Evolutionary conservation across 2,888 invertebrate genomes (phyloP).

Genomic region (Drosophila rellima): DNA sequence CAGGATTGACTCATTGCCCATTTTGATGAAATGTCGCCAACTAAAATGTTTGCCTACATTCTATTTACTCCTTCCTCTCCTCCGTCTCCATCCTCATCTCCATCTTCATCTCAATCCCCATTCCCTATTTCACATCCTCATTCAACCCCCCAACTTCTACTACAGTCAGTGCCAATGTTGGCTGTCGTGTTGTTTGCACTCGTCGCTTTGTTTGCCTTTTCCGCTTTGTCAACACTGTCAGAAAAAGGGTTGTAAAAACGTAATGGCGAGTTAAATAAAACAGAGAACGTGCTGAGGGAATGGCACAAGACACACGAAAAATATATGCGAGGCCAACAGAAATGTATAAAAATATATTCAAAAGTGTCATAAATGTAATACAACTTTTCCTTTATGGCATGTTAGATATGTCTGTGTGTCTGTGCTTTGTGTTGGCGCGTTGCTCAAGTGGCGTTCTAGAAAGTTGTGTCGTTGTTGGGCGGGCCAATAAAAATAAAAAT

Average conservation of each 20-base stretch:
- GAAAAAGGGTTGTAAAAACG: constrained; percentile 79
- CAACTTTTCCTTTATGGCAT: constrained; percentile 74
- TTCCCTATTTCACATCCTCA: no score
- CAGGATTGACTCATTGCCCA: constrained; percentile 74
- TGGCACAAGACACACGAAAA: constrained; percentile 33
- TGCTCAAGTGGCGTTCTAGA: constrained; percentile 68
- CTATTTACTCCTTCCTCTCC: neutral
- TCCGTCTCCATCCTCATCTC: neutral
- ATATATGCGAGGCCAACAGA: constrained; percentile 66
- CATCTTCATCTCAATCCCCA: neutral
- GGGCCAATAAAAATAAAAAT: constrained; percentile 77
- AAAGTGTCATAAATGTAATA: constrained; percentile 81
- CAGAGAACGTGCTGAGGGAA: constrained; percentile 68
- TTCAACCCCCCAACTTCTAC: neutral
- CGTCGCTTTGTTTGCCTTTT: constrained; percentile 75
- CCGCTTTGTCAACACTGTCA: constrained; percentile 74
- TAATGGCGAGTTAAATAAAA: constrained; percentile 81
- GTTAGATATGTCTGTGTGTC: constrained; percentile 18
- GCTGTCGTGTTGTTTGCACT: constrained; percentile 69
- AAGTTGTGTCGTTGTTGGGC: constrained; percentile 59
- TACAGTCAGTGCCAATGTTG: constrained; percentile 18
- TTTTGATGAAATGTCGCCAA: constrained; percentile 76
- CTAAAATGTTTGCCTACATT: constrained; percentile 64
- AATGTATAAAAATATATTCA: constrained; percentile 68
- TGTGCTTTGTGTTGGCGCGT: constrained; percentile 54